Conservation (phyloP, 2,113 vertebrate genomes). For the Catharus minimus region DNA sequence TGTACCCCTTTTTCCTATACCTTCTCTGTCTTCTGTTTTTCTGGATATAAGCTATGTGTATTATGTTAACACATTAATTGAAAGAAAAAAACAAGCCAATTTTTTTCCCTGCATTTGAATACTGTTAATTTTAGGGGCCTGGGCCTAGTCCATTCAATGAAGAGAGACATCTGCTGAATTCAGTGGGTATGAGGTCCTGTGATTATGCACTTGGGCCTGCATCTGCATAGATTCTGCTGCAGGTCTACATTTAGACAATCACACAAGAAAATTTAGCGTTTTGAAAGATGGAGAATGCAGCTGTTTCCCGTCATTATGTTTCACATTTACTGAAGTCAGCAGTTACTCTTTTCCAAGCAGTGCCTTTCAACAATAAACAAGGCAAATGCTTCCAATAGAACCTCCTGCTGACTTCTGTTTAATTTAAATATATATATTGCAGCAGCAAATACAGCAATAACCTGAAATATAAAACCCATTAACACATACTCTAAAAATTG, state of each 20-base stretch:
- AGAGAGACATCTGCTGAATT: slow-evolving; percentile 31
- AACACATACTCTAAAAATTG: slow-evolving; percentile 24
- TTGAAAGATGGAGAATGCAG: slow-evolving; percentile 57
- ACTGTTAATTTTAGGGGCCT: not conserved
- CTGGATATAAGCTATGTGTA: not conserved
- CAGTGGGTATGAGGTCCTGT: slow-evolving; percentile 15
- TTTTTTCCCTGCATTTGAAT: not conserved
- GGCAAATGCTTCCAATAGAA: slow-evolving; percentile 46
- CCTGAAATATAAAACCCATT: slow-evolving; percentile 15
- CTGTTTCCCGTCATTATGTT: slow-evolving; percentile 57
- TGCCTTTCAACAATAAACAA: slow-evolving; percentile 45
- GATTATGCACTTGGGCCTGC: slow-evolving; percentile 44
- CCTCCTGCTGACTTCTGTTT: slow-evolving; percentile 54
- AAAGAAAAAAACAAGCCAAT: not conserved
- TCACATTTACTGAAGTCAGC: slow-evolving; percentile 65
- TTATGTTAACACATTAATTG: not conserved
- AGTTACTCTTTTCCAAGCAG: slow-evolving; percentile 56
- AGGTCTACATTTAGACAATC: slow-evolving; percentile 46
- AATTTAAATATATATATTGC: slow-evolving; percentile 56
- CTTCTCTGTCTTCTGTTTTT: not conserved
- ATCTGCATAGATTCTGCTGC: slow-evolving; percentile 10
- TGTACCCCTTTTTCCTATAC: not conserved
- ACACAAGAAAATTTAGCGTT: slow-evolving; percentile 36
- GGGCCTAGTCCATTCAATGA: not conserved
- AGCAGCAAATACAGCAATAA: slow-evolving; percentile 41